A percentile compares a stretch with the other conserved stretches of the same genome.
These are phyloP conservation scores for Luffia ferchaultella DNA, from an alignment of 2,888 invertebrate species.

Conservation along the genomic window DNA sequence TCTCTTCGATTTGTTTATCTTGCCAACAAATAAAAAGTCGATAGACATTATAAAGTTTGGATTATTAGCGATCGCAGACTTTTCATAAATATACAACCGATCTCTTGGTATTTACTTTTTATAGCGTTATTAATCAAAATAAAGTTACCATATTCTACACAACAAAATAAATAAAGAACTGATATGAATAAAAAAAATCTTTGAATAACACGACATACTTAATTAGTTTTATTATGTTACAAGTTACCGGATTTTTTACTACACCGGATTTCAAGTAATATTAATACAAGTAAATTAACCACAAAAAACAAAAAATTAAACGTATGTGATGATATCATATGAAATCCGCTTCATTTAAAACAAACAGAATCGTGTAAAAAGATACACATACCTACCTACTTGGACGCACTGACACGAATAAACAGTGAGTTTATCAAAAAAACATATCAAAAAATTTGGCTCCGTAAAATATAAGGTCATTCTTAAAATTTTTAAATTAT, in stretches of 20 bases:
- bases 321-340: background rate
- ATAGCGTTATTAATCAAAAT: no score
- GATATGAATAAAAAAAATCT: no score
- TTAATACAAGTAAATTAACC: background rate
- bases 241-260: background rate
- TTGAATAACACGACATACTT: no score
- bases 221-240: background rate
- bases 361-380: background rate
- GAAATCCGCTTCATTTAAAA: background rate
- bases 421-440: background rate
- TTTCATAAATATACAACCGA: no score
- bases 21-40: no score
- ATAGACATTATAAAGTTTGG: no score
- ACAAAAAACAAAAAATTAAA: background rate
- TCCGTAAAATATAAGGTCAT: background rate
- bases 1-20: no score
- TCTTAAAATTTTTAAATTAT: background rate
- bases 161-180: no score
- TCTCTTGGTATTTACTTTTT: no score
- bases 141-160: no score
- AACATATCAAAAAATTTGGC: background rate
- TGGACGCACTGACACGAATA: background rate
- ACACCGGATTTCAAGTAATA: background rate
- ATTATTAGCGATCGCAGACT: no score
- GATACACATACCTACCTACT: background rate